These are phyloP conservation scores for Synanthedon tipuliformis DNA, from an alignment of 2,888 invertebrate genomes.

Conservation along the genomic window DNA sequence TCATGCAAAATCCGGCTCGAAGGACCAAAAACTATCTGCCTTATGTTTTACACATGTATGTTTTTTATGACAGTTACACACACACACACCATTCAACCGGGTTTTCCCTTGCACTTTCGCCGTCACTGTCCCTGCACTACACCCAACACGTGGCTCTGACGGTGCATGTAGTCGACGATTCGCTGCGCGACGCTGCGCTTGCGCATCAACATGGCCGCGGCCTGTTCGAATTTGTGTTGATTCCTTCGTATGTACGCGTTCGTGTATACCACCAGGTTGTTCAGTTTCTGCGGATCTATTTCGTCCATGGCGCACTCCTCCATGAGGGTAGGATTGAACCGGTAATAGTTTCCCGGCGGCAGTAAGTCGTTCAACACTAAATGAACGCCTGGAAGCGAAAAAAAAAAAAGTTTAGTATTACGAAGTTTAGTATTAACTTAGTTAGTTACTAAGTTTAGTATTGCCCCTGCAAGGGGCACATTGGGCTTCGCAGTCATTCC, in stretches of 20 bases:
- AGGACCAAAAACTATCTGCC: no score
- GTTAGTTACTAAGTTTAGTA: no score
- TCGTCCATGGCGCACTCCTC: constrained; percentile 85
- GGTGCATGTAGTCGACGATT: constrained; percentile 23
- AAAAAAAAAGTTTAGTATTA: background rate
- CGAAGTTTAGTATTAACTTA: no score
- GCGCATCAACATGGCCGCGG: constrained; percentile 58
- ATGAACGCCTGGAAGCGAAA: constrained; percentile 75
- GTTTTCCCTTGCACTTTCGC: background rate
- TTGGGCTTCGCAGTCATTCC: background rate
- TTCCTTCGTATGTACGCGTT: constrained; percentile 84
- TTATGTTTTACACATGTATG: no score
- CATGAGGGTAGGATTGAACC: constrained; percentile 90
- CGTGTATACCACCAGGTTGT: constrained; percentile 79
- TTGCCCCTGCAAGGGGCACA: no score
- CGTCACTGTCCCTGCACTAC: constrained; percentile 24
- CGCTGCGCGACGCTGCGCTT: constrained; percentile 26
- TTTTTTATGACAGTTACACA: no score
- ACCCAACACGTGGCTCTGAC: constrained; percentile 31
- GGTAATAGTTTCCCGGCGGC: constrained; percentile 79
- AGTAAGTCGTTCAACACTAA: constrained; percentile 80
- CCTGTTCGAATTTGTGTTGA: constrained; percentile 77
- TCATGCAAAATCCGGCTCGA: no score
- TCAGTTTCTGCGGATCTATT: constrained; percentile 77
- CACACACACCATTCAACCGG: no score